Evolutionary conservation across 2,797 vertebrate species (phyloP), one percentile per base, ranked within the genome.

Genomic region (Cercopithecus petaurista): DNA sequence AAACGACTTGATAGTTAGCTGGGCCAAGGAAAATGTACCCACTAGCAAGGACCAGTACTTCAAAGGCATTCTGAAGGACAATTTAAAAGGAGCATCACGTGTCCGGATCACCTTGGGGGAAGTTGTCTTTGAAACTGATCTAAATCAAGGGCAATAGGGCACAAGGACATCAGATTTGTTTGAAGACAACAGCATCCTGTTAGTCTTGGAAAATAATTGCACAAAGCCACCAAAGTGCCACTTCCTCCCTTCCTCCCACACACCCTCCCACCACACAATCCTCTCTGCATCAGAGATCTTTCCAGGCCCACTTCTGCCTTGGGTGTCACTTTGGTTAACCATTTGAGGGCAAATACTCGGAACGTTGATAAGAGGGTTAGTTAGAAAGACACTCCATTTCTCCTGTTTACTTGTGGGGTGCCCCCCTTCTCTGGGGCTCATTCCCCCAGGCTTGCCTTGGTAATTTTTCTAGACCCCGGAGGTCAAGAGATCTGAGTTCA

Each of bases 131-230:
- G 95, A 84, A 86, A 91, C 33, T 57, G 93, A 94, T 97, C 93
- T 64, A 55, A 67, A 28, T 28, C 2, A 2, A 83, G 92, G 92
- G 82, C 83, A 59, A 28, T 4, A 57, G 93, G 80, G 52, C 55
- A 30, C 96, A 97, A 98, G 96, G 96, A 79, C 97, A 96, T 88
- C 57, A 46, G 84, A 80, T 96, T 70, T 41, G 73, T 98, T 97
- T 96, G 93, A 96, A 96, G 92, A 90, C 83, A 90, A 50, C 30
- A 76, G 77, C 81, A 77, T 94, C 88, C 67, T 96, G 84, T 96
- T 97, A 24, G 73, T 87, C 87, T 92, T 96, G 95, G 97, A 87
- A 93, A 96, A 84, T 50, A 59, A 84, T 67, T 85, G 28, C 59
- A 28, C 7, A 39, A 73, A 92, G 7, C 41, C 84, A 90, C 50